These are phyloP conservation scores for Typhlomys cinereus DNA, from an alignment of 2,113 vertebrate species.

Conservation along the genomic window DNA sequence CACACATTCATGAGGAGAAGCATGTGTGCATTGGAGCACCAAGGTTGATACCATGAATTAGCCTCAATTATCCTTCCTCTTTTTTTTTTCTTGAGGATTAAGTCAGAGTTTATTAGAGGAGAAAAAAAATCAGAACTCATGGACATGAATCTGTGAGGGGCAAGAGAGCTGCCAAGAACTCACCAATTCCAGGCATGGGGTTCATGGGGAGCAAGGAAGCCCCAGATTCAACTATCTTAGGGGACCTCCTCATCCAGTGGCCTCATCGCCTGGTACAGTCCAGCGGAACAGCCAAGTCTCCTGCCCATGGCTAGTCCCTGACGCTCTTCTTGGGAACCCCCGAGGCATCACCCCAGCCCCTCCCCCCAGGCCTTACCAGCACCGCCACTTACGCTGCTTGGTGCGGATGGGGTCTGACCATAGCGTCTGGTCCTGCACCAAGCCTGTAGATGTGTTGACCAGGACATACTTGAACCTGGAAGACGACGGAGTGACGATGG, in stretches of 20 bases:
- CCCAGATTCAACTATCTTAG: background rate
- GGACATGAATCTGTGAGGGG: too few relatives aligned
- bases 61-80: too few relatives aligned
- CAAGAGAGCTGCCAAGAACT: too few relatives aligned
- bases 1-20: too few relatives aligned
- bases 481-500: background rate
- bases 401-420: slow-evolving; percentile 84
- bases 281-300: background rate
- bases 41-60: too few relatives aligned
- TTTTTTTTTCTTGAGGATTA: too few relatives aligned
- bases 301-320: background rate
- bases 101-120: too few relatives aligned
- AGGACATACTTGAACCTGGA: slow-evolving; percentile 84
- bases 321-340: background rate
- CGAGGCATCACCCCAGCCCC: background rate
- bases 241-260: background rate
- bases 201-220: background rate
- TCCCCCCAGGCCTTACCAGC: too few relatives aligned
- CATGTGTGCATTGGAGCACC: too few relatives aligned
- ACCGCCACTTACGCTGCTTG: slow-evolving; percentile 75
- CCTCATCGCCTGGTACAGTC: background rate
- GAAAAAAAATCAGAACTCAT: too few relatives aligned
- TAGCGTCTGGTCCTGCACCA: slow-evolving; percentile 73
- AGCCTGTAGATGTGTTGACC: slow-evolving; percentile 60
- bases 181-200: too few relatives aligned